phyloP scores from a whole-genome alignment of 2,113 vertebrate genomes.

The Mobula birostris region DNA sequence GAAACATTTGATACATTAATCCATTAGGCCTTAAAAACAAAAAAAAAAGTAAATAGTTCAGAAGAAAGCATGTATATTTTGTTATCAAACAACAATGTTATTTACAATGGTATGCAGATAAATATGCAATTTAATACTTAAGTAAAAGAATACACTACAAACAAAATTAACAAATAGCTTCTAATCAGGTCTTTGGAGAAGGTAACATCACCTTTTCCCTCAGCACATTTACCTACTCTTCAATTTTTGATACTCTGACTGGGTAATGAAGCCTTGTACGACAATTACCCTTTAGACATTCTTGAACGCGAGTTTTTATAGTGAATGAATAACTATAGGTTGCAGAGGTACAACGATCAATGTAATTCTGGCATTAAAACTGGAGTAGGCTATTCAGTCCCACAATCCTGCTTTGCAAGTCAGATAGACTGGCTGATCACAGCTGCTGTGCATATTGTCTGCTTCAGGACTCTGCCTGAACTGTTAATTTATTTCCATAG shows the following conservation, averaged over 20 bases:
- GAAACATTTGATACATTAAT: conserved; percentile 89
- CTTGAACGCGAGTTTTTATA: neutral
- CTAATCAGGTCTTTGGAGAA: neutral
- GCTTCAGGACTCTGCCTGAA: too few relatives aligned
- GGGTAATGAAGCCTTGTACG: neutral
- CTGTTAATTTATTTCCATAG: too few relatives aligned
- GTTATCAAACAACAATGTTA: neutral
- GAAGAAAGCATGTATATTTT: neutral
- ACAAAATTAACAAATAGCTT: neutral
- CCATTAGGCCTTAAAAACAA: conserved; percentile 76
- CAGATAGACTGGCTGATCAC: neutral
- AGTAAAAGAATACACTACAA: neutral
- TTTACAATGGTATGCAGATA: neutral
- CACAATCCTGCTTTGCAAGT: neutral
- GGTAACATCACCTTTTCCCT: too few relatives aligned
- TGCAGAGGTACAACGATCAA: neutral
- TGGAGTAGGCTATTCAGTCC: neutral
- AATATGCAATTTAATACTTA: neutral
- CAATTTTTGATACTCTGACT: neutral
- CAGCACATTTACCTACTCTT: neutral
- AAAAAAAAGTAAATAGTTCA: neutral
- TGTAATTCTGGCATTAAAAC: neutral
- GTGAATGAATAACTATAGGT: too few relatives aligned
- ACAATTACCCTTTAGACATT: neutral
- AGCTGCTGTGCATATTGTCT: neutral